phyloP scores from a whole-genome alignment of 2,888 invertebrate genomes.

The Ariolimax columbianus region DNA sequence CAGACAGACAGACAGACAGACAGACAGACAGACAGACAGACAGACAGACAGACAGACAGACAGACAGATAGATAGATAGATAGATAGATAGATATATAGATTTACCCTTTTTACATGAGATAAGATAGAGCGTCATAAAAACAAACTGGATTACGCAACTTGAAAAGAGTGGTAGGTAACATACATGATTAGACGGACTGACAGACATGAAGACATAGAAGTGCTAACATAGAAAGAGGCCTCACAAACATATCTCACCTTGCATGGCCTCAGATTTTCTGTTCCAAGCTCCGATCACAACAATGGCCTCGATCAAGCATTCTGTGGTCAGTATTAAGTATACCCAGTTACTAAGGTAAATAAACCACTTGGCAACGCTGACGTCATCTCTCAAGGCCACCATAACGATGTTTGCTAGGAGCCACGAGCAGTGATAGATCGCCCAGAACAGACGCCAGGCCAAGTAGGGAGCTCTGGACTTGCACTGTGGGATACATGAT shows the following conservation, averaged over 20 bases:
- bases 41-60: too few relatives aligned
- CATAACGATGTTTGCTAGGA: conserved; percentile 47
- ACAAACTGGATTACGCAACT: too few relatives aligned
- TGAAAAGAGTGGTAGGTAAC: not conserved
- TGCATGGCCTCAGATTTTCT: not conserved
- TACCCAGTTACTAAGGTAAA: conserved; percentile 63
- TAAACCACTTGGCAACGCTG: conserved; percentile 57
- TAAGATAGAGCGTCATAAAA: too few relatives aligned
- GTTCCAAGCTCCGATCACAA: conserved; percentile 4
- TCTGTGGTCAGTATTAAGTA: conserved; percentile 55
- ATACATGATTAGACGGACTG: not conserved
- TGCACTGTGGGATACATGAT: conserved; percentile 19
- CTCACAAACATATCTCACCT: not conserved
- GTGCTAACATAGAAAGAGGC: not conserved
- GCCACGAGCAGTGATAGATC: conserved; percentile 53
- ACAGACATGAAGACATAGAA: too few relatives aligned
- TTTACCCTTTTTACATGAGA: too few relatives aligned
- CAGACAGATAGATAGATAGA: too few relatives aligned
- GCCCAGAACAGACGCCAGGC: conserved; percentile 57
- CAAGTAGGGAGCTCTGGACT: conserved; percentile 3
- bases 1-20: too few relatives aligned
- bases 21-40: too few relatives aligned
- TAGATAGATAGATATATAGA: too few relatives aligned
- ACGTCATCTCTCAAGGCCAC: conserved; percentile 58
- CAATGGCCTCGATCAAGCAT: conserved; percentile 20